Base-by-base conservation (phyloP, 2,888 invertebrate genomes). In the Rapana venosa region DNA sequence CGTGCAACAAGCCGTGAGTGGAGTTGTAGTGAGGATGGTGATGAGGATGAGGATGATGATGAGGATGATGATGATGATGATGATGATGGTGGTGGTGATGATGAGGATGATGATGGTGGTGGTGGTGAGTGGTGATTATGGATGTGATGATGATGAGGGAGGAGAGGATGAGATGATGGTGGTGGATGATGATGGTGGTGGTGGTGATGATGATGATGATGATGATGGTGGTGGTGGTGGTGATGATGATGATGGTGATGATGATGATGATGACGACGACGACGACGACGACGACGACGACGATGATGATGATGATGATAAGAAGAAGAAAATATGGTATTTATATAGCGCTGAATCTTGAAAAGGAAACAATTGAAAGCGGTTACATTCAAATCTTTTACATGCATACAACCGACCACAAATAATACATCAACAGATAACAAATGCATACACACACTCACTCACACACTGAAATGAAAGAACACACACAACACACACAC, bases 91-190 rank as follows among this genome's bases (percentile, higher is more conserved):
- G n/a, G 20, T n/a, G 56, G 20, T n/a, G n/a, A 87, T n/a, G n/a
- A 87, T n/a, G n/a, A 87, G 1, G n/a, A 87, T 30, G 56, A 87
- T n/a, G 30, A 87, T n/a, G 56, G 61, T n/a, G n/a, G 61, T n/a
- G n/a, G 61, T n/a, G n/a, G 61, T n/a, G 30, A 87, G 13, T 66
- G 84, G 20, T 26, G 66, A 66, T 66, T 4, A 66, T 66, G 66
- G 26, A 6, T 4, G 26, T 66, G 66, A 66, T 66, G 66, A 66
- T 66, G 66, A 66, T 66, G 66, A 66, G 1, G 66, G 26, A 35
- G 56, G 36, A 11, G 81, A 17, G 4, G 32, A 36, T 81, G 81
- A 13, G n/a, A n/a, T n/a, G n/a, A n/a, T n/a, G n/a, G n/a, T 17
- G 61, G 17, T 17, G n/a, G 61, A 83, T 84, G 56, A 84, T 84